Evolutionary conservation across 2,113 vertebrate species (phyloP).

Genomic region (Triplophysa siluroides): DNA sequence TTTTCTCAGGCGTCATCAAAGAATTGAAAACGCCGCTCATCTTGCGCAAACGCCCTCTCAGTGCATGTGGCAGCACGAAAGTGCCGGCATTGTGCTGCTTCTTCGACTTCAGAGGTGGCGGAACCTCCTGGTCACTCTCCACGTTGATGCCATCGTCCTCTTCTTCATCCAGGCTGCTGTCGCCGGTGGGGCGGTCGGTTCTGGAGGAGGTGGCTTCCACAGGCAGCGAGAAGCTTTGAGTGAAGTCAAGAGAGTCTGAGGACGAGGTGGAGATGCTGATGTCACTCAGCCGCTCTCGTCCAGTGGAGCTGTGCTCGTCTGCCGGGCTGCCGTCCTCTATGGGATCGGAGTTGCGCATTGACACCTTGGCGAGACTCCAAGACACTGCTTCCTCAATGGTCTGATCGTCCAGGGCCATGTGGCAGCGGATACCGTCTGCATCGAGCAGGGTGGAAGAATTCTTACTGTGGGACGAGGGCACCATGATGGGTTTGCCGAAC

Average conservation of each 20-base stretch:
- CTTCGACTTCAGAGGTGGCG: conserved; percentile 78
- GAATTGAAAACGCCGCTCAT: conserved; percentile 90
- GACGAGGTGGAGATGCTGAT: conserved; percentile 96
- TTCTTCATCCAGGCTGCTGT: conserved; percentile 82
- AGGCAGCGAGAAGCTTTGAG: conserved; percentile 80
- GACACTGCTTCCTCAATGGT: conserved; percentile 64
- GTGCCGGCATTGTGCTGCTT: conserved; percentile 79
- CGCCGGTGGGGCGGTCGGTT: conserved; percentile 66
- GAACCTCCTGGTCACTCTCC: conserved; percentile 82
- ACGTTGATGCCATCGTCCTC: conserved; percentile 60
- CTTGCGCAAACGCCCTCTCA: conserved; percentile 87
- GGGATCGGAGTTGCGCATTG: conserved; percentile 38
- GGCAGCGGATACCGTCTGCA: conserved; percentile 69
- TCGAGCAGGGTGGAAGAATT: conserved; percentile 72
- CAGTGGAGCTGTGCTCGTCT: conserved; percentile 52
- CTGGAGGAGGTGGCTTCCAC: conserved; percentile 62
- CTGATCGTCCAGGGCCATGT: conserved; percentile 64
- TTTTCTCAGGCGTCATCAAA: conserved; percentile 89
- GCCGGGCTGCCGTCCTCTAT: conserved; percentile 8
- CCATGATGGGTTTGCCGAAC: conserved; percentile 70
- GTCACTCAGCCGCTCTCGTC: conserved; percentile 87
- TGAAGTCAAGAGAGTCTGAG: conserved; percentile 87
- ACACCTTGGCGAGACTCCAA: conserved; percentile 64
- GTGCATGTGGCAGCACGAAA: conserved; percentile 81
- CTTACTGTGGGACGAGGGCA: conserved; percentile 77